Conservation (phyloP, 1,140 invertebrate genomes). For the Drosophila mauritiana region DNA sequence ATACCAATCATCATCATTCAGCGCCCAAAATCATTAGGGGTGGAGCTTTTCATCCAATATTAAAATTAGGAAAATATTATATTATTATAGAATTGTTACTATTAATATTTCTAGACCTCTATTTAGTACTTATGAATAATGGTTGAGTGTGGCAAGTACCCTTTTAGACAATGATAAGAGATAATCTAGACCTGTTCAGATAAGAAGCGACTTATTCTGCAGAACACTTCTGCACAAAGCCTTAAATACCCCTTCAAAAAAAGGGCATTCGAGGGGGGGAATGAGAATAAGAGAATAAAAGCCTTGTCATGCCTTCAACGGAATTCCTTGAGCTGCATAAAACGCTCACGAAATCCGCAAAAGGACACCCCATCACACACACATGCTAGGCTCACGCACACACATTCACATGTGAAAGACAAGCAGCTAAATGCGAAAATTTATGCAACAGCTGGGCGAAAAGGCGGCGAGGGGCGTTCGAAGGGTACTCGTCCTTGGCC, state of each 20-base stretch:
- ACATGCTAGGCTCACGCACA: neutral
- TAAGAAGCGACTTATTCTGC: constrained; percentile 3
- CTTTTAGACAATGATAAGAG: neutral
- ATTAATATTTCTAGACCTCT: neutral
- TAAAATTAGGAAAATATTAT: neutral
- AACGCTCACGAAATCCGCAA: constrained; percentile 66
- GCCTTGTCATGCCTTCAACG: constrained; percentile 63
- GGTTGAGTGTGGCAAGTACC: too few species aligned
- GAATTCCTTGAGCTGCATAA: constrained; percentile 74
- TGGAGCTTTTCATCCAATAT: neutral
- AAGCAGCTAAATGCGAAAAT: constrained; percentile 72
- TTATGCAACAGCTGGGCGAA: constrained; percentile 76
- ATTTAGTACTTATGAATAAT: neutral
- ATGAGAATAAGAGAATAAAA: constrained; percentile 39
- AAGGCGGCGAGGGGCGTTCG: constrained; percentile 39
- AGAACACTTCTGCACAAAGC: constrained; percentile 1
- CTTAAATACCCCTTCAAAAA: neutral
- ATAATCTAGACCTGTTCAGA: constrained; percentile 14
- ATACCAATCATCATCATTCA: neutral
- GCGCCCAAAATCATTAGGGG: neutral
- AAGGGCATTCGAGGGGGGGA: constrained; percentile 21
- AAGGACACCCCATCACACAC: constrained; percentile 33
- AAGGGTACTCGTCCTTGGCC: constrained; percentile 39
- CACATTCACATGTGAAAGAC: constrained; percentile 25
- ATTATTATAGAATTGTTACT: neutral